A percentile compares a stretch with the other conserved stretches of the same genome.
Evolutionary conservation across 2,797 vertebrate genomes (phyloP).

Genomic region (Clamator glandarius): DNA sequence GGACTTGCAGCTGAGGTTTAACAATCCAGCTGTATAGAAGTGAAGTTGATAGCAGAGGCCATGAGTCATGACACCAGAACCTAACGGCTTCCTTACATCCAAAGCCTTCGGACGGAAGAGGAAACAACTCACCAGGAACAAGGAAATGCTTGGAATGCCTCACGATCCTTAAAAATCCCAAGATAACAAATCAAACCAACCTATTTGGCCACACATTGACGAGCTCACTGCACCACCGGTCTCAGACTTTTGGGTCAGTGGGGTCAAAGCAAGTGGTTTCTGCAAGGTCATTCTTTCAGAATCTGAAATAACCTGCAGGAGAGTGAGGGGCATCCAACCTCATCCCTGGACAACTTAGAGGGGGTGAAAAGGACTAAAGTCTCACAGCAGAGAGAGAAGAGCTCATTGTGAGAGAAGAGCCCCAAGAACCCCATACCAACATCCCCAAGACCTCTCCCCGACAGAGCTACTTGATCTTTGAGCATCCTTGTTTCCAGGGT

Average conservation of each 20-base stretch:
- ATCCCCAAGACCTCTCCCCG: rapidly evolving
- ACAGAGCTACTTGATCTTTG: background rate
- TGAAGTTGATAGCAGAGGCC: background rate
- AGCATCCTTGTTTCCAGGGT: background rate
- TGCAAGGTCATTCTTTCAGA: background rate
- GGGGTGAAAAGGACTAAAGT: background rate
- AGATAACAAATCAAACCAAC: background rate
- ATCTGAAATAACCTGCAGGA: background rate
- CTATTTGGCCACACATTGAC: background rate
- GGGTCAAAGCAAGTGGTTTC: background rate
- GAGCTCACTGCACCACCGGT: no score
- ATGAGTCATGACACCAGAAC: rapidly evolving
- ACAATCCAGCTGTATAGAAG: background rate
- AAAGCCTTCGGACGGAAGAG: background rate
- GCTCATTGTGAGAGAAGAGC: rapidly evolving
- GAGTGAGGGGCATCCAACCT: background rate
- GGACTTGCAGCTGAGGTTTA: background rate
- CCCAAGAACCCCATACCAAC: background rate
- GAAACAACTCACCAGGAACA: background rate
- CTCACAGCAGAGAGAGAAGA: background rate
- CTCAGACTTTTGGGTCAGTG: no score
- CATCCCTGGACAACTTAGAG: rapidly evolving
- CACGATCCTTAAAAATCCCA: background rate
- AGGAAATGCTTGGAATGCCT: background rate
- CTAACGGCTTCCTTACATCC: background rate